phyloP scores from a whole-genome alignment of 2,113 vertebrate species.

The Fregetta grallaria region DNA sequence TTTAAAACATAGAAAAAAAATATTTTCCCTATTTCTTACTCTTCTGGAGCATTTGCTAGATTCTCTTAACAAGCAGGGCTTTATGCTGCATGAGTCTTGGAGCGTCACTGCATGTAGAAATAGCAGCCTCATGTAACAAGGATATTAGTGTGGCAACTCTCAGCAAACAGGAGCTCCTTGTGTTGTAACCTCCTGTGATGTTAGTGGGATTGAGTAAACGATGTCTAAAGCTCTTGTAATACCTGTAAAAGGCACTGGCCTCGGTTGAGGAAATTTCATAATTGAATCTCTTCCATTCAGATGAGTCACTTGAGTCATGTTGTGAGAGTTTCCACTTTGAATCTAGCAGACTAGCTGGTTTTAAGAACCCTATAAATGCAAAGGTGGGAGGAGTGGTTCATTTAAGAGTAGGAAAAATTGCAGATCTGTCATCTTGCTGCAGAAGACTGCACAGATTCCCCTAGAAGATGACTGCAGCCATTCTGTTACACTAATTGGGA shows the following conservation, averaged over 20 bases:
- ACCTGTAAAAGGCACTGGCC: conserved; percentile 25
- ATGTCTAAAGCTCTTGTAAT: conserved; percentile 34
- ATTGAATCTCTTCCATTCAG: conserved; percentile 1
- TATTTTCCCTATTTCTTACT: background rate
- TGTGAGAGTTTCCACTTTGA: conserved; percentile 29
- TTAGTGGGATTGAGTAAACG: conserved; percentile 29
- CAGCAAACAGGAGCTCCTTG: conserved; percentile 56
- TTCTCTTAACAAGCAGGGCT: conserved; percentile 33
- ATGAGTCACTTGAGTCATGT: conserved; percentile 34
- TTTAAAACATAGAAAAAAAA: background rate
- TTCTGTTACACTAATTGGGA: background rate
- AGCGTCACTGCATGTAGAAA: background rate
- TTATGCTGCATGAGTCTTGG: background rate
- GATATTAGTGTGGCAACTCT: conserved; percentile 42
- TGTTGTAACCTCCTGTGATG: conserved; percentile 55
- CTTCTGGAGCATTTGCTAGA: background rate
- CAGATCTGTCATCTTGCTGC: background rate
- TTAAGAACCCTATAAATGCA: background rate
- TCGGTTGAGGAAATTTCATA: conserved; percentile 21
- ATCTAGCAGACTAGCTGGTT: conserved; percentile 29
- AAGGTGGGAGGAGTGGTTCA: background rate
- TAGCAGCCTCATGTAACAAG: conserved; percentile 23
- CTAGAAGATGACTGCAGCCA: background rate
- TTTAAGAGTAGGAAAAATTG: background rate
- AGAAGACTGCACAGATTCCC: background rate